These are phyloP conservation scores for Neotoxoptera formosana DNA, from an alignment of 1,140 invertebrate species.

Conservation along the genomic window DNA sequence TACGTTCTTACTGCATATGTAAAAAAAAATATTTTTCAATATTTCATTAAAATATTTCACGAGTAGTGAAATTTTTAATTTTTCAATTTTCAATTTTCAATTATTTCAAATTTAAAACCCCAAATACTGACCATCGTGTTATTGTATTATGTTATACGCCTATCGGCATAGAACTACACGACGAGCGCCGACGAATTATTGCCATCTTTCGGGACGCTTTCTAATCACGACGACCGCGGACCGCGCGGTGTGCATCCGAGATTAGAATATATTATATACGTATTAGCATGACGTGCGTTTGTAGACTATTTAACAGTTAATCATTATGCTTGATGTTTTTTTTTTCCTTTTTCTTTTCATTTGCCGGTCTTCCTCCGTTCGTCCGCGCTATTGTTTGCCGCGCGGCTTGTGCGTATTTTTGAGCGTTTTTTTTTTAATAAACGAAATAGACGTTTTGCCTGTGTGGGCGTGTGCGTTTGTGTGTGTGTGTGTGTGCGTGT, in stretches of 20 bases:
- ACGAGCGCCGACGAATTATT: background rate
- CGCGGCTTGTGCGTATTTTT: conserved; percentile 31
- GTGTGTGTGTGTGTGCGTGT: background rate
- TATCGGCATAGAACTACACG: background rate
- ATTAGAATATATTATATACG: conserved; percentile 22
- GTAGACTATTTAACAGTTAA: conserved; percentile 19
- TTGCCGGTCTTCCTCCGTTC: background rate
- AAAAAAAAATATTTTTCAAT: too few relatives aligned
- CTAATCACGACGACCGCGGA: conserved; percentile 32
- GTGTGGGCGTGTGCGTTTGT: background rate
- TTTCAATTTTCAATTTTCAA: too few relatives aligned
- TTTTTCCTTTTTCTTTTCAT: background rate
- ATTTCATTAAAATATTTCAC: too few relatives aligned
- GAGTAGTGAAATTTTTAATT: too few relatives aligned
- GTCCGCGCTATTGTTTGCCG: conserved; percentile 12
- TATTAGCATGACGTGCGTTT: conserved; percentile 39
- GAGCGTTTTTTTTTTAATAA: background rate
- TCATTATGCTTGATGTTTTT: conserved; percentile 8
- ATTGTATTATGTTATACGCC: too few relatives aligned
- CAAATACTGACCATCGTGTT: too few relatives aligned
- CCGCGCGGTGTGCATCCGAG: conserved; percentile 30
- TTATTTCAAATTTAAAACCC: too few relatives aligned
- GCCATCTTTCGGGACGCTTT: conserved; percentile 40
- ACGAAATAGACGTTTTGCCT: background rate
- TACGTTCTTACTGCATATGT: too few relatives aligned